A percentile compares a stretch with the other conserved stretches of the same genome.
Conservation (phyloP, 2,113 vertebrate genomes). For the Perognathus longimembris region DNA sequence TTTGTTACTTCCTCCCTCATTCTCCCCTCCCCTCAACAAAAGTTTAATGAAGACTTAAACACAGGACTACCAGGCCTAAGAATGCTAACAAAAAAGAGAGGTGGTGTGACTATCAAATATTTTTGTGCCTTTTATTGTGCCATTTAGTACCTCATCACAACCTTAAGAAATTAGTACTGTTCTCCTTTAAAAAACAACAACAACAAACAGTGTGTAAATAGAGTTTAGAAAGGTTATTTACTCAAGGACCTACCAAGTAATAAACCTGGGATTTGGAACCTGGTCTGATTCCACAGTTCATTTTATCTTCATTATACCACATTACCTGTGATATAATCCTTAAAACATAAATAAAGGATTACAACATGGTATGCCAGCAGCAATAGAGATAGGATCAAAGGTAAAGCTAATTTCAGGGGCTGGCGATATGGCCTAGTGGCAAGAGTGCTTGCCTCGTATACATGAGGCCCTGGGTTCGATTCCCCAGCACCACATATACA, state of each 20-base stretch:
- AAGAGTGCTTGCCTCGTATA: too few species aligned
- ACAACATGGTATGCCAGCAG: background rate
- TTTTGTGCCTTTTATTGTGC: background rate
- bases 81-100: background rate
- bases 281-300: background rate
- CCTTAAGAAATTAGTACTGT: background rate
- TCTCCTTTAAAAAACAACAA: too few species aligned
- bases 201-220: background rate
- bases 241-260: background rate
- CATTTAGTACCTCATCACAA: background rate
- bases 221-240: background rate
- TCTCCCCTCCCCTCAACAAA: too few species aligned
- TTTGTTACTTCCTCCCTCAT: too few species aligned
- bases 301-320: background rate
- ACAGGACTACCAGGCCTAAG: background rate
- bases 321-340: background rate
- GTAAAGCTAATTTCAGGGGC: background rate
- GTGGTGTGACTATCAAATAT: background rate
- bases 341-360: background rate
- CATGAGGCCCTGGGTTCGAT: too few species aligned
- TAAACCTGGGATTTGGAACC: background rate
- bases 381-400: slow-evolving; percentile 3
- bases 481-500: too few species aligned
- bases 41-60: slow-evolving; percentile 22
- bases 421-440: too few species aligned